A percentile compares a stretch with the other conserved stretches of the same genome.
Evolutionary conservation across 1,140 invertebrate genomes (phyloP).

Genomic region (Adelges cooleyi): DNA sequence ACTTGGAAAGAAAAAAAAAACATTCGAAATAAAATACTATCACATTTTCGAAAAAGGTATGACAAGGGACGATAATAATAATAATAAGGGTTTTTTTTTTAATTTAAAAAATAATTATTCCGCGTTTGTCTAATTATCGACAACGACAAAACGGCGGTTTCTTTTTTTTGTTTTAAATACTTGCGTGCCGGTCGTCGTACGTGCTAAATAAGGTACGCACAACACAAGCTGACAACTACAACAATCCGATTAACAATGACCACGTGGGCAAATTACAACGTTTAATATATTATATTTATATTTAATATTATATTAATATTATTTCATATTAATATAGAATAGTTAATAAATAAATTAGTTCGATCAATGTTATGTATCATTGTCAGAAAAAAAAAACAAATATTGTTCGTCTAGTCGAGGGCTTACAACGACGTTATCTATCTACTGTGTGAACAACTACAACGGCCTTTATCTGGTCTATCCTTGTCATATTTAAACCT

Average conservation of each 20-base stretch:
- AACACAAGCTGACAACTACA: no score
- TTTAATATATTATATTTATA: no score
- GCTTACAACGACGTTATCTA: neutral
- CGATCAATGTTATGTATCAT: neutral
- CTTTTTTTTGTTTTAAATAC: no score
- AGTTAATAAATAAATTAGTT: neutral
- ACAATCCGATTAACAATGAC: no score
- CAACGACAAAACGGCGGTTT: neutral
- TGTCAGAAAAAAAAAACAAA: neutral
- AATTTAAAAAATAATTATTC: neutral
- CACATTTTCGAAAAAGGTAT: constrained; percentile 20
- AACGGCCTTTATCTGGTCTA: neutral
- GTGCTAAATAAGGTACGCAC: no score
- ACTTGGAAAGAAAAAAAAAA: constrained; percentile 24
- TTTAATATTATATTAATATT: neutral
- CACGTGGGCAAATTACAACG: no score
- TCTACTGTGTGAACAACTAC: neutral
- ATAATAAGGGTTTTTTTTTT: no score
- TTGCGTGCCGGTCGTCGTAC: no score
- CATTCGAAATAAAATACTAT: constrained; percentile 22
- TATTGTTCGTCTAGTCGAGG: neutral
- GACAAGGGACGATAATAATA: constrained; percentile 7
- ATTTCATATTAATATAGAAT: constrained; percentile 2
- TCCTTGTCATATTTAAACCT: constrained; percentile 25
- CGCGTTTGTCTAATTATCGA: neutral